A percentile compares a stretch with the other conserved stretches of the same genome.
phyloP scores from a whole-genome alignment of 2,113 vertebrate species.

The Martes martes region DNA sequence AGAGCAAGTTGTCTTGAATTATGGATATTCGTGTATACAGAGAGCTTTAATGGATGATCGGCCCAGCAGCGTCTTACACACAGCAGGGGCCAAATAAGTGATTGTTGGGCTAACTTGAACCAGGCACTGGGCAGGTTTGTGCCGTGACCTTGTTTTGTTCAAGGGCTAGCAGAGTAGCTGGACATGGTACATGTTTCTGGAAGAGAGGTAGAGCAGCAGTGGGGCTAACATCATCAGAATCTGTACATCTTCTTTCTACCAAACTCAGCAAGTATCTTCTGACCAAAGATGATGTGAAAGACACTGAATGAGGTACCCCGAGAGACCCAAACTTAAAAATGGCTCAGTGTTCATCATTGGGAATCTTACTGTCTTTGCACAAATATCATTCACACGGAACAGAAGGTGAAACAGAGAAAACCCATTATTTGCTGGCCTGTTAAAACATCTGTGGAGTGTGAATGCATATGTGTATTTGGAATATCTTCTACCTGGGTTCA shows the following conservation, averaged over 20 bases:
- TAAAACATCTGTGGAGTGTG: background rate
- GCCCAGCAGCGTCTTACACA: background rate
- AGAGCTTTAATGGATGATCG: background rate
- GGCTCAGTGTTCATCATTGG: background rate
- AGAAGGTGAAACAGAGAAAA: background rate
- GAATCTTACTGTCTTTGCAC: background rate
- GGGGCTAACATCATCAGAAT: background rate
- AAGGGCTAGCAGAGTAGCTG: background rate
- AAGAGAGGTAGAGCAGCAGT: background rate
- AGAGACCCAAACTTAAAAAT: background rate
- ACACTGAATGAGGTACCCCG: background rate
- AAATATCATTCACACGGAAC: background rate
- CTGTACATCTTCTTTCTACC: background rate
- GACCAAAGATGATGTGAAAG: background rate
- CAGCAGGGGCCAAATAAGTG: background rate
- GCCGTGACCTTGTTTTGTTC: background rate
- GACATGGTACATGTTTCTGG: background rate
- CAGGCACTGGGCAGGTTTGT: background rate
- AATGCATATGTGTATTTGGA: background rate
- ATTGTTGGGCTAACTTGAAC: background rate
- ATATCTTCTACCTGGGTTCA: background rate
- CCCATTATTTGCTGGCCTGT: background rate
- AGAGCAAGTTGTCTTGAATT: constrained; percentile 18
- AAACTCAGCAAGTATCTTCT: constrained; percentile 17
- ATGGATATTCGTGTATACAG: background rate